These are phyloP conservation scores for Lemur catta DNA, from an alignment of 2,797 vertebrate genomes.

Conservation along the genomic window DNA sequence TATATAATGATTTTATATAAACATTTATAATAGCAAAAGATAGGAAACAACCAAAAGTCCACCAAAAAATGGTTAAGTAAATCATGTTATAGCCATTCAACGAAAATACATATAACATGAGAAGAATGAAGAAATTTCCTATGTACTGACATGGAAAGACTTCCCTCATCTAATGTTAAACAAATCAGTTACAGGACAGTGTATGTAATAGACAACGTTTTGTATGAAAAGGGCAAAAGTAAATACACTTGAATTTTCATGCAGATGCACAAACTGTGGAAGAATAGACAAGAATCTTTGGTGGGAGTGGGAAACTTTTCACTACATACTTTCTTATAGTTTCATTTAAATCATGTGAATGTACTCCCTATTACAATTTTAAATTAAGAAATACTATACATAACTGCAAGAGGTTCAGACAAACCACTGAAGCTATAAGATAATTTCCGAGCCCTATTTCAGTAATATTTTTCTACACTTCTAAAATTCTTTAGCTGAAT, in stretches of 20 bases:
- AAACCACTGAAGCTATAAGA: conserved; percentile 8
- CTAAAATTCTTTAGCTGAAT: conserved; percentile 25
- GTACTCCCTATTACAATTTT: not conserved
- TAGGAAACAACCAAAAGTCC: not conserved
- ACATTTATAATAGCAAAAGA: conserved; percentile 38
- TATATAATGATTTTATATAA: conserved; percentile 26
- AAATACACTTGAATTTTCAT: conserved; percentile 23
- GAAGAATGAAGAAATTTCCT: not conserved
- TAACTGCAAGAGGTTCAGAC: not conserved
- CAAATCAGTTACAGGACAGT: conserved; percentile 23
- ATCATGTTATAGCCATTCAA: not conserved
- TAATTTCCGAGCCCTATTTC: not conserved
- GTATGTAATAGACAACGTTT: not conserved
- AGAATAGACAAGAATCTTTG: conserved; percentile 7
- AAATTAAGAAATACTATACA: not conserved
- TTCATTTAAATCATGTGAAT: not conserved
- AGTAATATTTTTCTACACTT: conserved; percentile 19
- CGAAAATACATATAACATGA: conserved; percentile 25
- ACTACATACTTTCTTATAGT: not conserved
- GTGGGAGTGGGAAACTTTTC: not conserved
- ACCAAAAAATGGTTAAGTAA: conserved; percentile 43
- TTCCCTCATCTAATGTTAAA: not conserved
- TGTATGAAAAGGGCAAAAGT: not conserved
- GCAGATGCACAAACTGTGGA: not conserved
- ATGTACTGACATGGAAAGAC: not conserved